Conservation (phyloP, 2,888 invertebrate genomes). For the Hedya salicella region DNA sequence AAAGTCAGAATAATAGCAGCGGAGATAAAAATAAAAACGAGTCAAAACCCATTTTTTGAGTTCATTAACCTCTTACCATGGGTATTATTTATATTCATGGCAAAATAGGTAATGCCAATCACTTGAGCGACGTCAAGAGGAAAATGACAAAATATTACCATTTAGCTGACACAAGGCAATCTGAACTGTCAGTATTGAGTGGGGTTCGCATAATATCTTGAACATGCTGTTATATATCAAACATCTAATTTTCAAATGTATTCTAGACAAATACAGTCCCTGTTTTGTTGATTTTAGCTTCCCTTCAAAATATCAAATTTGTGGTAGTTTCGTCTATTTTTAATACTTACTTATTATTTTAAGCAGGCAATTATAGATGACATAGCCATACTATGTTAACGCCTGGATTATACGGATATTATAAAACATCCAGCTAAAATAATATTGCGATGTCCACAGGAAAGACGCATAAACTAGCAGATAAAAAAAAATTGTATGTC, state of each 20-base stretch:
- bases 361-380: too few species aligned
- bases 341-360: background rate
- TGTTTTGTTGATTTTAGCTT: background rate
- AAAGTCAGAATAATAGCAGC: too few species aligned
- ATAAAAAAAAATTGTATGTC: too few species aligned
- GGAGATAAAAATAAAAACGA: too few species aligned
- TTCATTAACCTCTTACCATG: background rate
- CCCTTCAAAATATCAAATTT: background rate
- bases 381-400: too few species aligned
- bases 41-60: background rate
- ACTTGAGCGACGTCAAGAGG: conserved; percentile 15
- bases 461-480: too few species aligned
- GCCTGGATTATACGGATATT: too few species aligned
- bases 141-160: conserved; percentile 39
- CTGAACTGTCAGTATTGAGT: conserved; percentile 31
- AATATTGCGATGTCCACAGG: too few species aligned
- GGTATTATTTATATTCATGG: background rate
- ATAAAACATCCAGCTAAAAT: too few species aligned
- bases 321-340: background rate
- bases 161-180: conserved; percentile 23
- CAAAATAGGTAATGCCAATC: conserved; percentile 16
- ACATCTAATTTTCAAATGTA: background rate
- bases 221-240: conserved; percentile 1
- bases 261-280: background rate
- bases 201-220: conserved; percentile 8